A percentile compares a stretch with the other conserved stretches of the same genome.
These are phyloP conservation scores for Oreochromis niloticus DNA, from an alignment of 2,113 vertebrate species.

Conservation along the genomic window DNA sequence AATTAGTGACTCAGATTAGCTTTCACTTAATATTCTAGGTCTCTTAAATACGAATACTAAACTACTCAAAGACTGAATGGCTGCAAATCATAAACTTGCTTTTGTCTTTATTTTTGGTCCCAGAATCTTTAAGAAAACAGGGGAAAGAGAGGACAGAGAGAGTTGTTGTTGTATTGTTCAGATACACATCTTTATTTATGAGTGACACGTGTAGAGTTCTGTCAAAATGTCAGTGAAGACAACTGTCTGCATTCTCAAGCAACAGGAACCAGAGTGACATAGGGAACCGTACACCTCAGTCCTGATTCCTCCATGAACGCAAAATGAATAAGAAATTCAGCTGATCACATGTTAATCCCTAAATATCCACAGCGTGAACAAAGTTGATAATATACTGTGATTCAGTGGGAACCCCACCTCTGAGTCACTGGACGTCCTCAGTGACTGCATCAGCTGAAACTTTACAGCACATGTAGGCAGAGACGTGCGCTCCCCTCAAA, in stretches of 20 bases:
- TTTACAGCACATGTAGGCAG: neutral
- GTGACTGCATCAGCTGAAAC: neutral
- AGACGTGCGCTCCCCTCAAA: neutral
- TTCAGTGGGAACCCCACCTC: neutral
- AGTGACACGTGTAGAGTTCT: neutral
- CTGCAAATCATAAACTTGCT: neutral
- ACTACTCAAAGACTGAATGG: neutral
- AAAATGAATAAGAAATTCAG: neutral
- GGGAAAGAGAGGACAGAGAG: neutral
- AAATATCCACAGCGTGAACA: neutral
- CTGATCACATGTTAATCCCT: neutral
- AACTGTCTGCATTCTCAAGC: neutral
- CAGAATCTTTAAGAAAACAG: neutral
- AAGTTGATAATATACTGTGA: neutral
- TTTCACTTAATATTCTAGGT: neutral
- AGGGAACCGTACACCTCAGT: neutral
- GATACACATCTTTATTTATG: neutral
- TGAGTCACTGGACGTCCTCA: neutral
- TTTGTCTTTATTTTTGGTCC: neutral
- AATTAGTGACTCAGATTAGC: neutral
- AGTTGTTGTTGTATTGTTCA: neutral
- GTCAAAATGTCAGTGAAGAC: neutral
- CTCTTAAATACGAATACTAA: neutral
- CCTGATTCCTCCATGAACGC: neutral
- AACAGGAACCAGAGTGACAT: neutral